Evolutionary conservation across 2,113 vertebrate genomes (phyloP), one percentile per base, ranked within the genome.

Genomic region (Sebastes fasciatus): DNA sequence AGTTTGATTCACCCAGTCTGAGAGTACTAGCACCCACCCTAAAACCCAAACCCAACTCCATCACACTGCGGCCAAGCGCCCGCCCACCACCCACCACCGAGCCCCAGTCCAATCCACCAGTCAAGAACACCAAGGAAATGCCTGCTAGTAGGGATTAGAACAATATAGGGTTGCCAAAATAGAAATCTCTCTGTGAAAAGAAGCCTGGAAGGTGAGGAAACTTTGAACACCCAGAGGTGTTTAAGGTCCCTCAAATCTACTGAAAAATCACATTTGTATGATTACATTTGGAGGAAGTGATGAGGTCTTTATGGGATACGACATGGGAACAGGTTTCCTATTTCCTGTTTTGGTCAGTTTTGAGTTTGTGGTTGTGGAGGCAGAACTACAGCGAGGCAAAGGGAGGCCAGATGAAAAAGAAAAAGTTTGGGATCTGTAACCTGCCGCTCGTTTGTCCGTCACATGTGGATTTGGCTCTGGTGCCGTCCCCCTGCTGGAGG

Each of bases 101-200:
- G 26, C 91, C 83, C 80, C 86, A 80, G 66, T 68, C 77, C 86
- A 92, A 88, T 81, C 86, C 89, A 88, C 90, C 92, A 91, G 90
- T 92, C 89, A 91, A 74, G 66, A 91, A 93, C 85, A 94, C 81
- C 91, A 94, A 82, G 95, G 95, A 96, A 94, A 96, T 94, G 94
- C 94, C 95, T 97, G 96, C 96, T 97, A 93, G 96, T 97, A 93
- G 95, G 96, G 96, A 96, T 96, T 96, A 97, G 96, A 95, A 95
- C 94, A 88, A 85, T 91, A 96, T 97, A 98, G 97, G 97, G 97
- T 97, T 99, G 97, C 97, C 97, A 98, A 96, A 97, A 99, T 97
- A 98, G 94, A 93, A 80, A 83, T 89, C 52, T 89, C 60, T 79
- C 63, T 88, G 79, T 85, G 71, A 88, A 88, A 82, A 79, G 63